Evolutionary conservation across 2,888 invertebrate species (phyloP), one percentile per base, ranked within the genome.

Genomic region (Myopa tessellatipennis): DNA sequence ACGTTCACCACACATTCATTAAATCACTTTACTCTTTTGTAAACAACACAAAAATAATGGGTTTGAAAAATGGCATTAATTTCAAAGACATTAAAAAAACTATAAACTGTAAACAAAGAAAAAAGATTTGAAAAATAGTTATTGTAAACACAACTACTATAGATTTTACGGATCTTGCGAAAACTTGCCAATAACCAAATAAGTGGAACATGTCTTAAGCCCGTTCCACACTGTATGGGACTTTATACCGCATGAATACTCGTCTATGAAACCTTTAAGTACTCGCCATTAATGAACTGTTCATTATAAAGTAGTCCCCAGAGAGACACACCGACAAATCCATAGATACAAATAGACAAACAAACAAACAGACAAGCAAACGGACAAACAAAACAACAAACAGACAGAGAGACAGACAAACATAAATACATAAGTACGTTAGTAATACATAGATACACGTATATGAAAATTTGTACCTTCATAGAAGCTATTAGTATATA

Each of bases 381-480:
- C 26, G 6, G 12, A 55, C 63, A 1, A 2, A 63, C n/a, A 63
- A 34, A 26, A 65, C 8, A 55, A 50, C 50, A 74, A 16, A 52
- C 55, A 26, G 34, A 74, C 34, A 55, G 7, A 75, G 14, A 68
- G 50, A 58, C 8, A 26, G 26, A 26, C 26, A 26, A 2, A 76
- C 55, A 60, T 68, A 52, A 58, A 34, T 14, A 70, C 18, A 76
- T 55, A 60, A 18, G n/a, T 58, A 58, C 36, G 16, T 55, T 34
- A 34, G 50, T 10, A 4, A 52, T 65, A 52, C 40, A 78, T 74
- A 79, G 58, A 77, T 40, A 52, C 55, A 77, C 75, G 69, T 73
- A 75, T 79, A 73, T 52, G 77, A 63, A 78, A 76, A 79, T 79
- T 50, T 78, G 77, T 80, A 76, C 77, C 77, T 80, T 80, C 78